These are phyloP conservation scores for Calameuta idolon DNA, from an alignment of 2,888 invertebrate genomes.

Conservation along the genomic window DNA sequence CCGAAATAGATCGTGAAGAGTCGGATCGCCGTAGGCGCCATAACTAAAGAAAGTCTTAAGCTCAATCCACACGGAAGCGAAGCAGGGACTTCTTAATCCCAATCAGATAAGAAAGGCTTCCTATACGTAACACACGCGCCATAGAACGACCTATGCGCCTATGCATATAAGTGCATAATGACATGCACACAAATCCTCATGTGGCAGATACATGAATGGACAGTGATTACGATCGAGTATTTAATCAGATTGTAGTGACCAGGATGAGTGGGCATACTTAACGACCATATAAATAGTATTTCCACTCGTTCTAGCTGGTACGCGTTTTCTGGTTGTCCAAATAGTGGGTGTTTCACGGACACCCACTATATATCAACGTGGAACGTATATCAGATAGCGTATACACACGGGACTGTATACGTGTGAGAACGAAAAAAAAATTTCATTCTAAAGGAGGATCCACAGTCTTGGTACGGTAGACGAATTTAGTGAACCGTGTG, in stretches of 20 bases:
- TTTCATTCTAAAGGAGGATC: background rate
- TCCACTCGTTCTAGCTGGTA: background rate
- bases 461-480: background rate
- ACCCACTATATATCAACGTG: background rate
- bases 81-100: background rate
- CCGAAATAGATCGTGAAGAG: background rate
- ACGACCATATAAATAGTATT: background rate
- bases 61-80: background rate
- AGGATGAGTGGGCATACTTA: background rate
- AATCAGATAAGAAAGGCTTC: background rate
- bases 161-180: background rate
- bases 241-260: background rate
- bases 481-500: background rate
- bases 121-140: background rate
- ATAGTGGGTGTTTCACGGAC: background rate
- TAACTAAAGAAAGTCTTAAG: background rate
- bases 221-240: conserved; percentile 40
- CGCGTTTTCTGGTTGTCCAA: background rate
- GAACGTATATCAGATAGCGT: background rate
- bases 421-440: background rate
- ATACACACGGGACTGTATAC: background rate
- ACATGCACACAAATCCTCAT: background rate
- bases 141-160: background rate
- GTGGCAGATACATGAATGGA: conserved; percentile 36
- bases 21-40: background rate